Evolutionary conservation across 2,797 vertebrate species (phyloP).

Genomic region (Babyrousa celebensis): DNA sequence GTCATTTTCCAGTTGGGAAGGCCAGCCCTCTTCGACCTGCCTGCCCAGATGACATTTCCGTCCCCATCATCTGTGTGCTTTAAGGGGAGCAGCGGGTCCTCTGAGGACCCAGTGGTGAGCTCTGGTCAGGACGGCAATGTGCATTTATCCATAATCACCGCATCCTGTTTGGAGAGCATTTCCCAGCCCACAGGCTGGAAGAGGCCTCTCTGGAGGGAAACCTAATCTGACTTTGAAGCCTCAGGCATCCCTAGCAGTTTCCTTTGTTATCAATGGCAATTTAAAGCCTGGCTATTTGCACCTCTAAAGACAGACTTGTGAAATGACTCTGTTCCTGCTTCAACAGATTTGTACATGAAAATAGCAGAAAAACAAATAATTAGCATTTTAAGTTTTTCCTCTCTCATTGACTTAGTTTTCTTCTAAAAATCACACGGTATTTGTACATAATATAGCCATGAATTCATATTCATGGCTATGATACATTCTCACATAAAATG

Average conservation of each 20-base stretch:
- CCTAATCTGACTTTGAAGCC: conserved; percentile 73
- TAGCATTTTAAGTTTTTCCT: background rate
- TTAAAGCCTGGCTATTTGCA: conserved; percentile 8
- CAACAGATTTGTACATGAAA: conserved; percentile 2
- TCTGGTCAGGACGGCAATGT: conserved; percentile 79
- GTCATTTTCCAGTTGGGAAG: conserved; percentile 62
- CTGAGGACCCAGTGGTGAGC: conserved; percentile 75
- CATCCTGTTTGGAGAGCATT: conserved; percentile 80
- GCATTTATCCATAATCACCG: conserved; percentile 82
- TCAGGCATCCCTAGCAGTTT: conserved; percentile 31
- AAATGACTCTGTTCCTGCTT: conserved; percentile 22
- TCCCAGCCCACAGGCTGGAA: conserved; percentile 77
- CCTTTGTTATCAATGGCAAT: conserved; percentile 24
- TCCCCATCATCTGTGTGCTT: conserved; percentile 82
- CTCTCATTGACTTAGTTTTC: conserved; percentile 16
- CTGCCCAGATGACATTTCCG: conserved; percentile 83
- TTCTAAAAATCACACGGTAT: conserved; percentile 28
- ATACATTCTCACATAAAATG: conserved; percentile 32
- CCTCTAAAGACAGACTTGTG: conserved; percentile 25
- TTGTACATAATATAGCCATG: background rate
- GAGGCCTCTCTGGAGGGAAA: conserved; percentile 76
- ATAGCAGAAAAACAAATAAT: background rate
- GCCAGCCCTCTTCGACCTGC: conserved; percentile 15
- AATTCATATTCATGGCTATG: background rate
- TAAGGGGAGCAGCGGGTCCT: conserved; percentile 79